These are phyloP conservation scores for Asarcornis scutulata DNA, from an alignment of 2,113 vertebrate genomes.

Conservation along the genomic window DNA sequence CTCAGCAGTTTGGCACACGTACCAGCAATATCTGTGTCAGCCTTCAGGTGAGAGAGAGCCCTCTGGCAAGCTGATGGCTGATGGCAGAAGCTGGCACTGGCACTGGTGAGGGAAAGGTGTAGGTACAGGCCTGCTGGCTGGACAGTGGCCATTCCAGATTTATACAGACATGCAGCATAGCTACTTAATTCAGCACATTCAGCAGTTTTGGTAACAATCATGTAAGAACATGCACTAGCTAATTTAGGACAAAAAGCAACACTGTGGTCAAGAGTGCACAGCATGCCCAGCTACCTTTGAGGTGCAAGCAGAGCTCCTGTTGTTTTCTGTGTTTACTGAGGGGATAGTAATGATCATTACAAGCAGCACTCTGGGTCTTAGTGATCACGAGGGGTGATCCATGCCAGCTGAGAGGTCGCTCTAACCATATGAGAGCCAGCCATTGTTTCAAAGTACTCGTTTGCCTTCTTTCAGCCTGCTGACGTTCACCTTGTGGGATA, in stretches of 20 bases:
- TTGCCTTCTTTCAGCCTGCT: background rate
- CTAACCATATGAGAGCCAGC: background rate
- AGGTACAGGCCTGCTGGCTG: background rate
- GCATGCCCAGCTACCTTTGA: background rate
- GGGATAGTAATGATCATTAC: background rate
- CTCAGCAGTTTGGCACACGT: background rate
- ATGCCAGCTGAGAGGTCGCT: background rate
- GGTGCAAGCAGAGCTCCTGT: background rate
- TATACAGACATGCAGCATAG: background rate
- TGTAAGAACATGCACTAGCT: background rate
- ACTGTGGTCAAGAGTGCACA: background rate
- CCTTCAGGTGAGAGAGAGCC: background rate
- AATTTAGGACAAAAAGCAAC: background rate
- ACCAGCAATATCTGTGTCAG: background rate
- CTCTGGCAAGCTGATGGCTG: background rate
- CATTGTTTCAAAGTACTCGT: rapidly evolving
- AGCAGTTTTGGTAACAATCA: background rate
- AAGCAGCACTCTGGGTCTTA: background rate
- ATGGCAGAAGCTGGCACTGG: background rate
- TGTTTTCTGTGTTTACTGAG: background rate
- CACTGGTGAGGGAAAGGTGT: background rate
- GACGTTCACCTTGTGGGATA: background rate
- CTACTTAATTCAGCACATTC: background rate
- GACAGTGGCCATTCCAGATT: background rate
- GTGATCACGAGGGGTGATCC: background rate